phyloP scores from a whole-genome alignment of 2,797 vertebrate species.

The Geotrypetes seraphini region DNA sequence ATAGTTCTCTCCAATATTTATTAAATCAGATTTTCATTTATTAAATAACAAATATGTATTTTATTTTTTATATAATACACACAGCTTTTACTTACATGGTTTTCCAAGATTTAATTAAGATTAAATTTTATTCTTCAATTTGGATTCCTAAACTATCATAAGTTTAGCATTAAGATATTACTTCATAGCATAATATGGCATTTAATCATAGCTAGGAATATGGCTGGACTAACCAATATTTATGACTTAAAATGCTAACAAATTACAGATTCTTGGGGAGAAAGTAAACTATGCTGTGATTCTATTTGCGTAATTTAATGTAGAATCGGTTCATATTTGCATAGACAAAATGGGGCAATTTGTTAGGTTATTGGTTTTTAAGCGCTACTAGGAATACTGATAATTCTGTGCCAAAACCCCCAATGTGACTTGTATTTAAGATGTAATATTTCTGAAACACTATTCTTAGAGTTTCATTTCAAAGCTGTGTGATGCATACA shows the following conservation, averaged over 20 bases:
- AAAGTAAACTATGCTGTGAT: conserved; percentile 2
- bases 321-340: no score
- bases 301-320: no score
- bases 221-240: conserved; percentile 16
- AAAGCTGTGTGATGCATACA: no score
- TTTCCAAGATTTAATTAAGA: conserved; percentile 56
- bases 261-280: conserved; percentile 18
- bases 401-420: no score
- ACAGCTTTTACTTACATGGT: conserved; percentile 24
- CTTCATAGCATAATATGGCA: conserved; percentile 29
- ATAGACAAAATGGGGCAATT: no score
- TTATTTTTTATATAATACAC: conserved; percentile 36
- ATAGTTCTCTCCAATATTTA: conserved; percentile 44
- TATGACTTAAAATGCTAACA: conserved; percentile 23
- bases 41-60: conserved; percentile 47
- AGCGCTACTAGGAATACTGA: no score
- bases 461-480: no score
- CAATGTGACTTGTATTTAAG: no score
- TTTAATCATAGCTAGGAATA: conserved; percentile 20
- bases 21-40: conserved; percentile 46
- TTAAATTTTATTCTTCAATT: conserved; percentile 45
- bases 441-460: no score
- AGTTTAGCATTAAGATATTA: conserved; percentile 31
- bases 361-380: no score
- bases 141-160: conserved; percentile 35